These are phyloP conservation scores for Junonia oenone DNA, from an alignment of 2,888 invertebrate species.

Conservation along the genomic window DNA sequence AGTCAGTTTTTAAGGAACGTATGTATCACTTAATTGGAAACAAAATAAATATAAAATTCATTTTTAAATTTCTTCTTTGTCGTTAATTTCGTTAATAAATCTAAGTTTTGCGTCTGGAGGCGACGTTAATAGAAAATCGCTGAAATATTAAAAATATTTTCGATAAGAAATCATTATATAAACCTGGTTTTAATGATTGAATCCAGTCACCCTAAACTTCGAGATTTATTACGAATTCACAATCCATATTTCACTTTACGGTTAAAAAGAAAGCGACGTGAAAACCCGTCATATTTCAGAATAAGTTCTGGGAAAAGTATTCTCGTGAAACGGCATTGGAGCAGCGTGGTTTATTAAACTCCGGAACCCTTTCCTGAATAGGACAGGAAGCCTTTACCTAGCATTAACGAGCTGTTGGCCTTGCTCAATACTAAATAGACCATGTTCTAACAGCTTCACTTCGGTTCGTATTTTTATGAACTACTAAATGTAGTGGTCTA, in stretches of 20 bases:
- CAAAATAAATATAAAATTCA: no score
- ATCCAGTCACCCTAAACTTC: neutral
- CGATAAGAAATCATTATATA: neutral
- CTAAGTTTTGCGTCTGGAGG: no score
- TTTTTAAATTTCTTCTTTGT: no score
- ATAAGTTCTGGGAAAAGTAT: neutral
- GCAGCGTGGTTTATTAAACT: neutral
- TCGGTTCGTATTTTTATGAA: conserved; percentile 2
- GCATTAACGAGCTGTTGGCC: neutral
- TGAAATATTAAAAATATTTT: no score
- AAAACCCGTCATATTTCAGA: neutral
- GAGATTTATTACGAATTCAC: neutral
- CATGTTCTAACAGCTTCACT: conserved; percentile 1
- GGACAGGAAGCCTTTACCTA: neutral
- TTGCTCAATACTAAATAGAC: neutral
- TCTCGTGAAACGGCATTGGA: neutral
- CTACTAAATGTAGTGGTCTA: conserved; percentile 1
- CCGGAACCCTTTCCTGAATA: neutral
- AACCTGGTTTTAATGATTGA: neutral
- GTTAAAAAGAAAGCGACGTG: neutral
- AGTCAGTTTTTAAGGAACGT: no score
- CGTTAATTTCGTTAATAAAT: no score
- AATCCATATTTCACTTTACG: neutral
- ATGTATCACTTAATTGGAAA: no score
- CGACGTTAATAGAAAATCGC: no score